Conservation (phyloP, 2,113 vertebrate genomes). For the Pachycephala philippinensis region DNA sequence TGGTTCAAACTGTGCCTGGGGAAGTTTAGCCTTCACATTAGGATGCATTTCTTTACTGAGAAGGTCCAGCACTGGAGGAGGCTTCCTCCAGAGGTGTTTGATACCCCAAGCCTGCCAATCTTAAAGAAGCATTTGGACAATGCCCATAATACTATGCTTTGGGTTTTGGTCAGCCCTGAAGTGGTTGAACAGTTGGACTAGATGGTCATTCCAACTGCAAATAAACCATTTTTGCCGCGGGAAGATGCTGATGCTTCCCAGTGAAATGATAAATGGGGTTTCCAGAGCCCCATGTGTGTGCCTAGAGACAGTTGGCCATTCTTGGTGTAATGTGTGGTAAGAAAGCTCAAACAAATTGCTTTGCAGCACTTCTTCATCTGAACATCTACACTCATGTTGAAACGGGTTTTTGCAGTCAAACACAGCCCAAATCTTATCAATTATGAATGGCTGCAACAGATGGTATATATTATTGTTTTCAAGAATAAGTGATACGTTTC, state of each 20-base stretch:
- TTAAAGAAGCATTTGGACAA: background rate
- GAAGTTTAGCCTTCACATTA: background rate
- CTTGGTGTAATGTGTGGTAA: background rate
- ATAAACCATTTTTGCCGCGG: background rate
- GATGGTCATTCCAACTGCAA: background rate
- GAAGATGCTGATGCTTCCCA: background rate
- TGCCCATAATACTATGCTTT: background rate
- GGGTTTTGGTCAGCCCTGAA: background rate
- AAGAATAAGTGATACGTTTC: constrained; percentile 53
- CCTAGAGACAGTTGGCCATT: background rate
- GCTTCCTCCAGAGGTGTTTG: background rate
- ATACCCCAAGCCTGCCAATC: background rate
- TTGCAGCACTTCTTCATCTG: background rate
- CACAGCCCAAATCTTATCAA: constrained; percentile 13
- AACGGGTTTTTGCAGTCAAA: constrained; percentile 35
- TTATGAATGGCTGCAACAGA: constrained; percentile 47
- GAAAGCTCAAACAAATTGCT: background rate
- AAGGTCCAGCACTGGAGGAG: background rate
- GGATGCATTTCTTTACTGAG: background rate
- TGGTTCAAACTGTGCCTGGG: background rate
- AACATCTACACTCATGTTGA: background rate
- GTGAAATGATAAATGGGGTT: background rate
- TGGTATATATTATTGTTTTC: constrained; percentile 34
- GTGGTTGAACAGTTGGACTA: background rate
- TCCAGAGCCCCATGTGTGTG: background rate